These are phyloP conservation scores for Morus bassanus DNA, from an alignment of 2,797 vertebrate species.

Conservation along the genomic window DNA sequence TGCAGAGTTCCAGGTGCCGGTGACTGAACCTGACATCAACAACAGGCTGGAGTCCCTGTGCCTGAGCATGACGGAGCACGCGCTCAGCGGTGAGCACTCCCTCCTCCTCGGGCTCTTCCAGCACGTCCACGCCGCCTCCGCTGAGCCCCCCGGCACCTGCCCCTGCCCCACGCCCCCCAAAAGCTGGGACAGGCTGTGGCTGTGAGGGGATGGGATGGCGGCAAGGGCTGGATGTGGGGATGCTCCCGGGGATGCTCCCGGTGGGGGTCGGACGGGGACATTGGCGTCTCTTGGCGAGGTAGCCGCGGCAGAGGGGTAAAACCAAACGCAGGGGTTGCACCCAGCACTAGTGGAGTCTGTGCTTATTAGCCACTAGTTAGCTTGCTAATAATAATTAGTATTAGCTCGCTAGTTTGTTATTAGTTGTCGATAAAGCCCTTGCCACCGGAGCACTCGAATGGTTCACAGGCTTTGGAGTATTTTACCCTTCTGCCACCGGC, in stretches of 20 bases:
- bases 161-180: slow-evolving; percentile 3
- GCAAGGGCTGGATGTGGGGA: neutral
- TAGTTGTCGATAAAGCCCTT: neutral
- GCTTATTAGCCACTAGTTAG: slow-evolving; percentile 40
- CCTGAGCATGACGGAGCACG: slow-evolving; percentile 98
- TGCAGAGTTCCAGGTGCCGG: slow-evolving; percentile 91
- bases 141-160: slow-evolving; percentile 9
- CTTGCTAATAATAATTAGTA: slow-evolving; percentile 47
- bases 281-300: neutral
- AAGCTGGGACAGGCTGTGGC: slow-evolving; percentile 58
- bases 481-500: neutral
- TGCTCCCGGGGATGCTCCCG: neutral
- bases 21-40: slow-evolving; percentile 98
- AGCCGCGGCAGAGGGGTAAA: neutral
- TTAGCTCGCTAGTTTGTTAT: slow-evolving; percentile 15
- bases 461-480: neutral
- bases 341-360: neutral
- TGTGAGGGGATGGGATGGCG: neutral
- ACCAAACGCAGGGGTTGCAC: neutral
- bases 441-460: neutral
- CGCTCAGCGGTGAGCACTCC: slow-evolving; percentile 86
- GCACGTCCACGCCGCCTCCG: neutral
- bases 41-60: slow-evolving; percentile 98
- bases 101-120: slow-evolving; percentile 33
- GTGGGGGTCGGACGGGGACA: accelerated